Conservation (phyloP, 2,888 invertebrate species). For the Cantharis nigra region DNA sequence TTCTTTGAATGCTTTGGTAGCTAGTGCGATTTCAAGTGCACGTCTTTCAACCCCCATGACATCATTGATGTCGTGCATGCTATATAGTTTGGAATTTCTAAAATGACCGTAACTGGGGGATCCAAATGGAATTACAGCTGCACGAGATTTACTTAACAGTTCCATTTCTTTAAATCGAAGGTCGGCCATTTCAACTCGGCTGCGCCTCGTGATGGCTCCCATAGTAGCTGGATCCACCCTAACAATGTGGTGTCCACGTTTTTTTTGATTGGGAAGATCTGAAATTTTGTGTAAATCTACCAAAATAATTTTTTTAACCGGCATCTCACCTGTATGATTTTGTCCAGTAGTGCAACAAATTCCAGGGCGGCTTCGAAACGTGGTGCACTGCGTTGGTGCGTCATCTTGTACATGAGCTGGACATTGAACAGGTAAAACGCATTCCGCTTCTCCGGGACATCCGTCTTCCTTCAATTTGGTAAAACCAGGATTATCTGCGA, state of each 20-base stretch:
- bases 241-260: slow-evolving; percentile 12
- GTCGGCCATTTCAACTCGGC: slow-evolving; percentile 50
- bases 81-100: slow-evolving; percentile 49
- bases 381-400: slow-evolving; percentile 56
- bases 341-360: slow-evolving; percentile 68
- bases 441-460: slow-evolving; percentile 59
- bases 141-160: slow-evolving; percentile 50
- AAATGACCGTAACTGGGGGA: slow-evolving; percentile 56
- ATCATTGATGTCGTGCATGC: slow-evolving; percentile 51
- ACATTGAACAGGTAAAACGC: slow-evolving; percentile 69
- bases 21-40: slow-evolving; percentile 60
- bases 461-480: slow-evolving; percentile 23
- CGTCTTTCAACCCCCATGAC: slow-evolving; percentile 55
- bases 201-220: slow-evolving; percentile 39
- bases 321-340: slow-evolving; percentile 58
- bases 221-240: slow-evolving; percentile 32
- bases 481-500: slow-evolving; percentile 34
- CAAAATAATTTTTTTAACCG: not conserved
- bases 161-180: slow-evolving; percentile 51
- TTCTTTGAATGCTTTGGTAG: slow-evolving; percentile 58
- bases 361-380: slow-evolving; percentile 58
- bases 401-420: slow-evolving; percentile 62
- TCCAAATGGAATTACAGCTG: slow-evolving; percentile 51
- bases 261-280: slow-evolving; percentile 9
- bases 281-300: not conserved